Evolutionary conservation across 1,140 invertebrate species (phyloP).

Genomic region (Micrasema longulum): DNA sequence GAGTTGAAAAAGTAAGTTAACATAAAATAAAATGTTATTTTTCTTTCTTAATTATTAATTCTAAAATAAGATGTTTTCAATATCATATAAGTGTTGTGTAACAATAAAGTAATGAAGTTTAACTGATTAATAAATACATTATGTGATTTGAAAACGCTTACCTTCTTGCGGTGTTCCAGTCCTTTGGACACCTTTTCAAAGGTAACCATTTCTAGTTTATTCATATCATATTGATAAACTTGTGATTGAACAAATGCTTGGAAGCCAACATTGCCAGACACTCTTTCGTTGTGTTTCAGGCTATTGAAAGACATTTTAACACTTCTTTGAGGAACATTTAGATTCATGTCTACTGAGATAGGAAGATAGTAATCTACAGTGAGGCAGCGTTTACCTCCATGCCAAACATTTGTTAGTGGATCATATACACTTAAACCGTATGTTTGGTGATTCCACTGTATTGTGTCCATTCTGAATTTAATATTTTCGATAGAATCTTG

Average conservation of each 20-base stretch:
- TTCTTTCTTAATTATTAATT: no score
- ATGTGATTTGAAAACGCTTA: slow-evolving; percentile 31
- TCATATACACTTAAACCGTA: slow-evolving; percentile 59
- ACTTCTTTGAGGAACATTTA: slow-evolving; percentile 50
- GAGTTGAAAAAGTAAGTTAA: no score
- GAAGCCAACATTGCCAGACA: slow-evolving; percentile 49
- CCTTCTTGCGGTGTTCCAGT: slow-evolving; percentile 55
- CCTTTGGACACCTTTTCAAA: slow-evolving; percentile 58
- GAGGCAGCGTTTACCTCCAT: slow-evolving; percentile 57
- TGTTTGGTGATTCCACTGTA: slow-evolving; percentile 40
- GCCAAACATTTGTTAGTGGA: slow-evolving; percentile 60
- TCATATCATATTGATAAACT: slow-evolving; percentile 57
- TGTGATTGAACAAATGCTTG: slow-evolving; percentile 55
- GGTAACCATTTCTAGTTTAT: slow-evolving; percentile 55
- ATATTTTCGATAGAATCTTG: slow-evolving; percentile 8
- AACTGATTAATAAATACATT: no score
- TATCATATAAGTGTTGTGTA: no score
- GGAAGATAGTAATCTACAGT: slow-evolving; percentile 57
- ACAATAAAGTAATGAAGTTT: no score
- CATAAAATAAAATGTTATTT: no score
- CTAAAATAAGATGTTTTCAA: no score
- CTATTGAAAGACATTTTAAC: slow-evolving; percentile 18
- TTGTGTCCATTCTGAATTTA: slow-evolving; percentile 20
- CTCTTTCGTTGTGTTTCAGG: background rate
- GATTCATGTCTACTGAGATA: slow-evolving; percentile 55